Percentiles rank a stretch among this genome's conserved stretches.
These are phyloP conservation scores for Pedionomus torquatus DNA, from an alignment of 2,113 vertebrate genomes.

Conservation along the genomic window DNA sequence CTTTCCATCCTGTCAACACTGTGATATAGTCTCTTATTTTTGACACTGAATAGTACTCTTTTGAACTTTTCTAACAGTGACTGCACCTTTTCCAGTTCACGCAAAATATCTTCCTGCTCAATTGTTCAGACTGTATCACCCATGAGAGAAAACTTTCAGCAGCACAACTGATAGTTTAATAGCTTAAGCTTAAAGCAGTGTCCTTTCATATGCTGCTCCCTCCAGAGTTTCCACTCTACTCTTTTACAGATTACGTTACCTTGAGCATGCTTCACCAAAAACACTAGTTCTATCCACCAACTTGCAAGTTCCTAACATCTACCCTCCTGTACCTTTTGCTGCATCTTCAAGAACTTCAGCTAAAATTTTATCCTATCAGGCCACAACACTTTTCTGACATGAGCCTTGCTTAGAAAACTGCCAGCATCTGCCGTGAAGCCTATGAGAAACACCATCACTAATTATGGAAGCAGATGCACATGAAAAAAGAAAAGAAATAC, in stretches of 20 bases:
- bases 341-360: not conserved
- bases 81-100: not conserved
- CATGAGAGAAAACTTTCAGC: not conserved
- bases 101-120: not conserved
- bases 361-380: not conserved
- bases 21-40: not conserved
- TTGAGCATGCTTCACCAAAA: not conserved
- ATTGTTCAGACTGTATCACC: not conserved
- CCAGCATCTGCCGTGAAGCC: not conserved
- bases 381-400: not conserved
- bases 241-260: not conserved
- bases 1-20: not conserved
- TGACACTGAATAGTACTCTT: not conserved
- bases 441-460: not conserved
- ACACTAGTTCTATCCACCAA: not conserved
- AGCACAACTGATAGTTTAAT: not conserved
- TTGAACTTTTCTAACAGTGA: not conserved
- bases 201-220: not conserved
- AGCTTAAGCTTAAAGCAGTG: not conserved
- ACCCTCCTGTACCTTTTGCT: not conserved
- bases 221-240: not conserved
- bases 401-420: not conserved
- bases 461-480: not conserved
- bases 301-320: not conserved
- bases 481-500: not conserved